Evolutionary conservation across 2,888 invertebrate species (phyloP), one percentile per base, ranked within the genome.

Genomic region (Cosmopolites sordidus): DNA sequence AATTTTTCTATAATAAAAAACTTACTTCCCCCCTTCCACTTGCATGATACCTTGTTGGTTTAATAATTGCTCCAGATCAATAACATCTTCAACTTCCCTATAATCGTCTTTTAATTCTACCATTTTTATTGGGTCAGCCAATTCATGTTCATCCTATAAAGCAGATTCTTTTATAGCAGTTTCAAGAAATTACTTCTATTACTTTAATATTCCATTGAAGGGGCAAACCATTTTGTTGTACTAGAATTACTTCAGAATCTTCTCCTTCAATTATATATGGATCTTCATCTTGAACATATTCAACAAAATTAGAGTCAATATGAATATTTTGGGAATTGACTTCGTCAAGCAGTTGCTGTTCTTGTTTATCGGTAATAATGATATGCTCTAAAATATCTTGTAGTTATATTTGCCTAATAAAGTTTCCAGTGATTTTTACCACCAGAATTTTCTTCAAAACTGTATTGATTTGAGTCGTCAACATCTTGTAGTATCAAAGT

Each of bases 381-480:
- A 60, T 48, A 56, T 58, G 43, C 17, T 59, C 59, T 62, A 48
- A 15, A 54, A 54, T n/a, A n/a, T n/a, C n/a, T n/a, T n/a, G n/a
- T n/a, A n/a, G n/a, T n/a, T n/a, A n/a, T n/a, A n/a, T n/a, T n/a
- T n/a, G n/a, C n/a, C n/a, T n/a, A n/a, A n/a, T n/a, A n/a, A n/a
- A n/a, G n/a, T n/a, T n/a, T n/a, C n/a, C n/a, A n/a, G n/a, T n/a
- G n/a, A n/a, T n/a, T n/a, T n/a, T 16, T 15, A 45, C 33, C 48
- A 61, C 61, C 63, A 56, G 43, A 58, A 37, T 54, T 56, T 33
- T 62, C 61, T 43, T 65, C 63, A 22, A 63, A 56, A 30, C 61
- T 60, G 43, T 60, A 65, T 41, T 63, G 62, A 40, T 48, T 58
- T 6, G 65, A 54, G 48, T 62, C 61, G 16, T 60, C 62, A n/a